Base-by-base conservation (phyloP, 2,797 vertebrate species). In the Poecilia gillii region DNA sequence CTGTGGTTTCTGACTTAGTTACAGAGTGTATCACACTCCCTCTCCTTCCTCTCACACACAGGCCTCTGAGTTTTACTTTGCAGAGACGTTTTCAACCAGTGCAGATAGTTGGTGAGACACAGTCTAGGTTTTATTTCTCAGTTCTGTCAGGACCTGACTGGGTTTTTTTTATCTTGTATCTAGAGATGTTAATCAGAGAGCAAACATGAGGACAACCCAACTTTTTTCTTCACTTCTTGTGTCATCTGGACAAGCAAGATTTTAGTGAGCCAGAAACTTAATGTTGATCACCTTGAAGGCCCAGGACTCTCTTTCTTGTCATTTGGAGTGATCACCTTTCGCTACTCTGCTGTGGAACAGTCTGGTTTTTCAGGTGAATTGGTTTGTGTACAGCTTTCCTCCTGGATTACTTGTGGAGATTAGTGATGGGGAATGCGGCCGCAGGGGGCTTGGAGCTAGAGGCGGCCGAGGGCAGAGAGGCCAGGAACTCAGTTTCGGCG, bases 371-470 rank as follows among this genome's bases (percentile, higher is more conserved):
- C 74, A 36, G 75, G 25, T 72, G 72, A 90, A 86, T 16, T 59
- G 73, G 91, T 90, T 89, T 74, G 71, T 28, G n/a, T 79, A 78
- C 88, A 85, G 77, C 82, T 91, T 90, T 91, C 87, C 93, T 86
- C 91, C 93, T 93, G 95, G 95, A 96, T 96, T 96, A 95, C 92
- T 92, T 97, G 91, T 96, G 95, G 92, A 96, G 94, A 92, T 89
- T 95, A 87, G 96, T 96, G 89, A 98, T 98, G 97, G 97, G 97
- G 92, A 98, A 98, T 90, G 97, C 95, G 70, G 96, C 94, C 13
- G 79, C 77, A 18, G 96, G 96, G 73, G 93, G 95, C 77, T 70
- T 93, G 82, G 97, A 97, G 88, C 95, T 94, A 84, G 96, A 97
- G 73, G 91, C 93, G 82, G 75, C 93, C 0, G 95, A 95, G 62